phyloP scores from a whole-genome alignment of 2,113 vertebrate genomes.

The Illadopsis cleaveri region DNA sequence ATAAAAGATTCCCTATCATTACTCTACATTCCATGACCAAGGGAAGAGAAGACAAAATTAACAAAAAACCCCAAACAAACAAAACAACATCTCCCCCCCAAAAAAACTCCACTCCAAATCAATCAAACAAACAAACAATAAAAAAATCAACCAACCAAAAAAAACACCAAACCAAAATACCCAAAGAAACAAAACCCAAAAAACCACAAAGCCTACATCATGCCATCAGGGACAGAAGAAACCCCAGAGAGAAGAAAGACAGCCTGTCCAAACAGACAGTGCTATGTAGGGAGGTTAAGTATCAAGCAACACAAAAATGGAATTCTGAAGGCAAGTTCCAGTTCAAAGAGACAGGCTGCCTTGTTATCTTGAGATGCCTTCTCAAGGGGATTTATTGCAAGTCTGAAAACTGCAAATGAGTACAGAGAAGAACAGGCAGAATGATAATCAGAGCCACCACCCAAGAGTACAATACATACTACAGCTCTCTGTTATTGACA shows the following conservation, averaged over 20 bases:
- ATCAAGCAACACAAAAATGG: background rate
- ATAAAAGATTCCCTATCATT: background rate
- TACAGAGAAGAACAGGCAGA: background rate
- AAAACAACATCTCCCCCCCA: background rate
- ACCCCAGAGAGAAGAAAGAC: background rate
- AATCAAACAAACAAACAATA: background rate
- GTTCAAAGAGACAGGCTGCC: constrained; percentile 16
- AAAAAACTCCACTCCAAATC: background rate
- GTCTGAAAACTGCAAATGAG: constrained; percentile 41
- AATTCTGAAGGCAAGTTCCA: constrained; percentile 34
- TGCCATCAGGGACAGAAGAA: background rate
- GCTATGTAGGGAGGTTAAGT: background rate
- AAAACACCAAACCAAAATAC: rapidly evolving
- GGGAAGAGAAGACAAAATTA: too few relatives aligned
- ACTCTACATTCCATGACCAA: background rate
- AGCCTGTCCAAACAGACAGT: background rate
- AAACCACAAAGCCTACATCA: background rate
- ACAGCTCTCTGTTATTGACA: background rate
- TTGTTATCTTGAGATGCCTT: constrained; percentile 23
- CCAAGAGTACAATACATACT: background rate
- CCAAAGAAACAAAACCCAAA: background rate
- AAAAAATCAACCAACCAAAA: background rate
- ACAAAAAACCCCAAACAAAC: rapidly evolving
- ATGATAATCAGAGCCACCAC: constrained; percentile 34
- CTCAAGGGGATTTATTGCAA: constrained; percentile 29